Conservation (phyloP, 2,113 vertebrate species). For the Aptenodytes patagonicus region DNA sequence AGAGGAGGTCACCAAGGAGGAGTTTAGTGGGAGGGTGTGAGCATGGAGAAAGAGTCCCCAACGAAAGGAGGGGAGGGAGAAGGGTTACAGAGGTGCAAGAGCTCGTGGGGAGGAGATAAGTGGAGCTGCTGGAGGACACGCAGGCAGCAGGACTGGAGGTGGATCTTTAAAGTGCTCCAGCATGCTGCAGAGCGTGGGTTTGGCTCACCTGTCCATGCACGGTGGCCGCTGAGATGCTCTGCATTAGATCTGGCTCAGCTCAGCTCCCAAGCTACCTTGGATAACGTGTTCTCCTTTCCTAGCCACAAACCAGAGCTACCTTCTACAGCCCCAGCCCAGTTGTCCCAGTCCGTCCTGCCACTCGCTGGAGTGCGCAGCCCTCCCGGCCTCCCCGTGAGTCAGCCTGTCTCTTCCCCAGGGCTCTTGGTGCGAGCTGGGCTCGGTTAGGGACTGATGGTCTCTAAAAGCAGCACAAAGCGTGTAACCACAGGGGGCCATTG, state of each 20-base stretch:
- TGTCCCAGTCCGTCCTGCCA: slow-evolving; percentile 74
- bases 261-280: not conserved
- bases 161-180: fast-evolving
- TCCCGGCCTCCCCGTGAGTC: slow-evolving; percentile 81
- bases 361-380: slow-evolving; percentile 84
- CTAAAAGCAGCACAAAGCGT: not conserved
- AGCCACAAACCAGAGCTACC: slow-evolving; percentile 80
- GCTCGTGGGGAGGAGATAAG: not conserved
- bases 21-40: not conserved
- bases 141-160: not conserved
- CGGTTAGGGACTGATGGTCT: not conserved
- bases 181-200: fast-evolving
- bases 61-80: not conserved
- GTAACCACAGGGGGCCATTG: no score
- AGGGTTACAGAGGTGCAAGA: not conserved
- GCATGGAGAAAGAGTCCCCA: not conserved
- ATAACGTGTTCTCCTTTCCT: not conserved
- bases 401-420: not conserved
- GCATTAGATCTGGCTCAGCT: not conserved
- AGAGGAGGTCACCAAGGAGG: not conserved
- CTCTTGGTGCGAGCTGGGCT: fast-evolving
- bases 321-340: slow-evolving; percentile 81
- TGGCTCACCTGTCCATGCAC: not conserved
- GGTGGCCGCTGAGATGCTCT: not conserved
- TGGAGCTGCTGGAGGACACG: not conserved